Conservation (phyloP, 2,888 invertebrate species). For the Drosophila affinis region DNA sequence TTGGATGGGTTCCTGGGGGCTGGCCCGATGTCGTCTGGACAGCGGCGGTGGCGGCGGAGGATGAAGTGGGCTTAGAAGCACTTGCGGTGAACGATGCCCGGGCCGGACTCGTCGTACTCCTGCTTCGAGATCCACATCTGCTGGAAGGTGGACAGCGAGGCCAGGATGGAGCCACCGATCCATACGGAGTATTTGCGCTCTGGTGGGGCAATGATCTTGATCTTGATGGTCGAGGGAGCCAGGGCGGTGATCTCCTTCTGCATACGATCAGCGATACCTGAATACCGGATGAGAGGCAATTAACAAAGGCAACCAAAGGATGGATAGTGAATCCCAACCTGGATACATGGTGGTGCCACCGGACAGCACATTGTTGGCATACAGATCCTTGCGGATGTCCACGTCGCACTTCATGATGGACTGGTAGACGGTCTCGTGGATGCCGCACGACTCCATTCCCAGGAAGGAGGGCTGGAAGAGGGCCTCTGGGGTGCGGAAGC, state of each 20-base stretch:
- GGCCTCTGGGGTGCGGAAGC: slow-evolving; percentile 97
- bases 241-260: slow-evolving; percentile 95
- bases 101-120: slow-evolving; percentile 88
- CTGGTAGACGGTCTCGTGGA: slow-evolving; percentile 97
- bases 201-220: slow-evolving; percentile 96
- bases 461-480: slow-evolving; percentile 97
- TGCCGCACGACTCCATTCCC: slow-evolving; percentile 92
- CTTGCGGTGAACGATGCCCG: slow-evolving; percentile 96
- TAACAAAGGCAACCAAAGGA: background rate
- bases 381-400: slow-evolving; percentile 96
- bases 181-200: slow-evolving; percentile 96
- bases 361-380: slow-evolving; percentile 95
- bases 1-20: slow-evolving; percentile 27
- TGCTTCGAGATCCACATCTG: slow-evolving; percentile 97
- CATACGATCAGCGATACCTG: slow-evolving; percentile 93
- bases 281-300: background rate
- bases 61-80: slow-evolving; percentile 91
- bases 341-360: slow-evolving; percentile 95
- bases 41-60: slow-evolving; percentile 3
- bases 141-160: slow-evolving; percentile 94
- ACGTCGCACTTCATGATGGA: slow-evolving; percentile 99
- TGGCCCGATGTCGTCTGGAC: slow-evolving; percentile 3
- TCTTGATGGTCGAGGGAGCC: slow-evolving; percentile 96
- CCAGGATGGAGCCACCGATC: slow-evolving; percentile 93
- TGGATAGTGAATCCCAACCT: slow-evolving; percentile 83